phyloP scores from a whole-genome alignment of 53 echinoderm and acorn worm species.

The Astropecten irregularis region DNA sequence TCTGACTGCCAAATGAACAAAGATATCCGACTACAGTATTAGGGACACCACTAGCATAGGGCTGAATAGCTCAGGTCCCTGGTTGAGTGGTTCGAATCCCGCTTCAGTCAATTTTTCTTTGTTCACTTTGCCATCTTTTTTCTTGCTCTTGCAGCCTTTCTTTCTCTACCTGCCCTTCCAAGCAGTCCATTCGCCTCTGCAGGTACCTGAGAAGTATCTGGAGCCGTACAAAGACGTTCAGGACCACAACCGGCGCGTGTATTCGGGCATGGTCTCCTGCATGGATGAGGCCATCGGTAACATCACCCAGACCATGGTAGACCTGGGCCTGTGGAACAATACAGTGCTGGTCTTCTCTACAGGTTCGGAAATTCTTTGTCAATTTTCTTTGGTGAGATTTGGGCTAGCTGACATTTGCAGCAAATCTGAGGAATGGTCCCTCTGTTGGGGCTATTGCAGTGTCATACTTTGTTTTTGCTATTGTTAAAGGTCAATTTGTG shows the following conservation, averaged over 20 bases:
- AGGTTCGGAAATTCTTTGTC: slow-evolving; percentile 47
- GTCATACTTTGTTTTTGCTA: neutral
- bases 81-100: too few relatives aligned
- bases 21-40: too few relatives aligned
- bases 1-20: too few relatives aligned
- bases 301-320: slow-evolving; percentile 64
- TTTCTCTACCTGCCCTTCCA: slow-evolving; percentile 86
- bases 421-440: too few relatives aligned
- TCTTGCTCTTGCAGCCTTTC: slow-evolving; percentile 61
- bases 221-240: slow-evolving; percentile 59
- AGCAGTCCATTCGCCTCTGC: slow-evolving; percentile 81
- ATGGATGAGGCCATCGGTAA: slow-evolving; percentile 94
- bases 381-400: too few relatives aligned
- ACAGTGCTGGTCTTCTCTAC: slow-evolving; percentile 85
- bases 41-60: too few relatives aligned
- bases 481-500: too few relatives aligned
- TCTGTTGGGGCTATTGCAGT: too few relatives aligned
- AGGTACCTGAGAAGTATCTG: slow-evolving; percentile 65
- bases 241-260: slow-evolving; percentile 56
- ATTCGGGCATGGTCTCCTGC: slow-evolving; percentile 85
- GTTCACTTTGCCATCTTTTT: neutral
- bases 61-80: too few relatives aligned
- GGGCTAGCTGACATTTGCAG: too few relatives aligned
- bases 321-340: slow-evolving; percentile 76
- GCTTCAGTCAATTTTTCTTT: too few relatives aligned